Conservation (phyloP, 2,888 invertebrate species). For the Taphrorychus bicolor region DNA sequence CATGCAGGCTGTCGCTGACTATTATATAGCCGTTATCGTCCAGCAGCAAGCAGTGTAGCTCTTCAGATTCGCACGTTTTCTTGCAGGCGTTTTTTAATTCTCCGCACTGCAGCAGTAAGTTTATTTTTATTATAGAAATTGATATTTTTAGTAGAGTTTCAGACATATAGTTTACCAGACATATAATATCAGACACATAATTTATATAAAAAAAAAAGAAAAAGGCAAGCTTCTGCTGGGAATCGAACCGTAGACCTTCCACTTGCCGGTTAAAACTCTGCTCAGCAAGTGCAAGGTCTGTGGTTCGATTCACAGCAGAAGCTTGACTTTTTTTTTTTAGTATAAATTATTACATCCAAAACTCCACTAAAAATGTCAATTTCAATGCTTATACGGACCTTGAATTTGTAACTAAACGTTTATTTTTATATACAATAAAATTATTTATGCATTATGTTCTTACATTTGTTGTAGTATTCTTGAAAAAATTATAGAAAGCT, state of each 20-base stretch:
- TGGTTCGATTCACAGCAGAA: too few relatives aligned
- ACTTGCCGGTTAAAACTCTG: too few relatives aligned
- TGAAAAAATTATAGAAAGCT: slow-evolving; percentile 77
- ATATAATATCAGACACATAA: too few relatives aligned
- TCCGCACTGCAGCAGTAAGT: slow-evolving; percentile 44
- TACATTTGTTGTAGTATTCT: slow-evolving; percentile 81
- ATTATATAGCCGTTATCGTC: slow-evolving; percentile 91
- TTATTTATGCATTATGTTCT: slow-evolving; percentile 54
- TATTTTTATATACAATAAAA: background rate
- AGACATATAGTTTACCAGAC: too few relatives aligned
- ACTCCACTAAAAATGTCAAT: too few relatives aligned
- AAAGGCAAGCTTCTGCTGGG: too few relatives aligned
- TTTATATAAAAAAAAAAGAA: too few relatives aligned
- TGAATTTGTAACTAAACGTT: background rate
- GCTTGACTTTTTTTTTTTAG: too few relatives aligned
- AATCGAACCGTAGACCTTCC: too few relatives aligned
- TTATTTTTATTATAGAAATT: background rate
- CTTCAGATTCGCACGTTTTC: slow-evolving; percentile 69
- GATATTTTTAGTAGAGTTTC: background rate
- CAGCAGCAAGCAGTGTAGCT: slow-evolving; percentile 81
- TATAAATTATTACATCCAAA: too few relatives aligned
- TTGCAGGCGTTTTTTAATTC: slow-evolving; percentile 57
- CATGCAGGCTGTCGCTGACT: slow-evolving; percentile 68
- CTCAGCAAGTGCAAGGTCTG: too few relatives aligned
- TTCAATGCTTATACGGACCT: too few relatives aligned